Base-by-base conservation (phyloP, 2,797 vertebrate genomes). In the Stomatorhinus walkeri region DNA sequence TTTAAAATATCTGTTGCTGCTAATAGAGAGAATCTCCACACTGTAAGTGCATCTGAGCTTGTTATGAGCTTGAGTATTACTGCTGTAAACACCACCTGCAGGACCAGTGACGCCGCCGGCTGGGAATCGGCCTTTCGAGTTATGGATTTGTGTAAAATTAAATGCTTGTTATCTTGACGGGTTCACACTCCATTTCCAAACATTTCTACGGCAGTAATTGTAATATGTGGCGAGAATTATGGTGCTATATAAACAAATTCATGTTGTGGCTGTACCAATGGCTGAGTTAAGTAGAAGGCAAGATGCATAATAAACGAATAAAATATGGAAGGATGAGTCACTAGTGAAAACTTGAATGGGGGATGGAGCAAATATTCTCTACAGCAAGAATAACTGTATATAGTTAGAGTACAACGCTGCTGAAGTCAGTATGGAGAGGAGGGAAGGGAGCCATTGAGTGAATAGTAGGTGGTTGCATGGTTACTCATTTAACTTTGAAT, bases 1-100 rank as follows among this genome's bases (percentile, higher is more conserved):
- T 95, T 95, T 94, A 95, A 96, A 95, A 96, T 96, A 96, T 87
- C 91, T 0, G 5, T 88, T 90, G 90, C 43, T 90, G 46, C 88
- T 87, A 68, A 49, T 43, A 28, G 40, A 52, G 59, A 10, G 86
- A 61, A 64, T 87, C 6, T 64, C 32, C 32, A 40, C 52, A 36
- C 36, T 86, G 51, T 16, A 61, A 61, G 24, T 24, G 40, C 10
- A 6, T 87, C 36, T 52, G 51, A 52, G 51, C 51, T 87, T 87
- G 43, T 46, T 48, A 48, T 64, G 64, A 46, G 54, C 19, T 22
- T 16, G 56, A 48, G 8, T 12, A 9, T 24, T 87, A 9, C 28
- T 40, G 32, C 28, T n/a, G 52, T 24, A 54, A 87, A 52, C 51
- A 36, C 14, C n/a, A 12, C 81, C 81, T 1, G 81, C 48, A 14